Base-by-base conservation (phyloP, 64 coral and sea anemone genomes). In the Montipora cactus region DNA sequence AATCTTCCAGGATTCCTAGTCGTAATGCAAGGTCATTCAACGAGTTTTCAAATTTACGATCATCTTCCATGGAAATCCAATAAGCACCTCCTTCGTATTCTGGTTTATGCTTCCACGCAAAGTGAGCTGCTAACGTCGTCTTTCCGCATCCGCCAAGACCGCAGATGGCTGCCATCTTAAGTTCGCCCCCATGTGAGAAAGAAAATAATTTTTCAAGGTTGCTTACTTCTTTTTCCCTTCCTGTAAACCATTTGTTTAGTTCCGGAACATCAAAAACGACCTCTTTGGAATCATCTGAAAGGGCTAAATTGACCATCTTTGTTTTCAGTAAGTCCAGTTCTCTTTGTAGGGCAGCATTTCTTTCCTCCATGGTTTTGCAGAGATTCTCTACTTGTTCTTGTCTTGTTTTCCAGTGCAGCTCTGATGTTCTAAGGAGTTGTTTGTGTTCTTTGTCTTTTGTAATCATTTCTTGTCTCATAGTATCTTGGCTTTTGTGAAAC, bases 131-230 rank as follows among this genome's bases (percentile, higher is more conserved):
- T 25, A 93, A 75, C 2, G 81, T 87, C 23, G 91, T 93, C 58
- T 93, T 93, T 22, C 91, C 91, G 55, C 81, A 87, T 47, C 91
- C 91, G 16, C 91, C 91, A 15, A 93, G 67, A 44, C 91, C 91
- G 45, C 91, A 93, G 73, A 93, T 70, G 21, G 81, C 81, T 51
- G 67, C 83, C 20, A 93, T 57, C 57, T 51, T 37, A 45, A 78
- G 51, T 66, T 58, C 62, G 7, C 0, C 11, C 28, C 72, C 22
- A 50, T 47, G 23, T 49, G 11, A 45, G 4, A 79, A 22, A 3
- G 76, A 14, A 66, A 66, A 14, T 8, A 8, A 55, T 15, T 37
- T 50, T 22, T 37, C 61, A 50, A 93, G 77, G 44, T 2, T 45
- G 78, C 80, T 67, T 7, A 93, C 3, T 79, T 93, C 91, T 22